Evolutionary conservation across 2,888 invertebrate species (phyloP).

Genomic region (Cenopis cana): DNA sequence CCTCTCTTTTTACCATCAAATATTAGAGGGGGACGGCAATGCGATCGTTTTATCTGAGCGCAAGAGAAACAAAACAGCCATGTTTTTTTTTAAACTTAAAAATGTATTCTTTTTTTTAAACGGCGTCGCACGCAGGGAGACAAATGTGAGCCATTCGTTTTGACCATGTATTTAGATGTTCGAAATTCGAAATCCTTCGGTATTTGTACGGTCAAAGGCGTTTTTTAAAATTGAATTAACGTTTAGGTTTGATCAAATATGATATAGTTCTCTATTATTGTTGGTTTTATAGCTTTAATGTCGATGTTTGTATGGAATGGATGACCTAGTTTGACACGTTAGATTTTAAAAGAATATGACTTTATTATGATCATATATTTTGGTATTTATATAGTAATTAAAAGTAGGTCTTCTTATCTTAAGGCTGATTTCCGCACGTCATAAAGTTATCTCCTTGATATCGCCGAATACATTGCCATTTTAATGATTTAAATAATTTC

Average conservation of each 20-base stretch:
- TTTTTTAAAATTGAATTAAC: slow-evolving; percentile 39
- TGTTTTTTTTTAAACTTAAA: slow-evolving; percentile 59
- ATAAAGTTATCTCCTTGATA: no score
- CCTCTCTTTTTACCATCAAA: slow-evolving; percentile 49
- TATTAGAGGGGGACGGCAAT: slow-evolving; percentile 47
- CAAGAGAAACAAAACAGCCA: slow-evolving; percentile 67
- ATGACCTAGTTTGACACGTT: neutral
- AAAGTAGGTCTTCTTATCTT: no score
- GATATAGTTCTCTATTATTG: slow-evolving; percentile 23
- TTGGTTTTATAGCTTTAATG: slow-evolving; percentile 1
- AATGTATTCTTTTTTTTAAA: slow-evolving; percentile 62
- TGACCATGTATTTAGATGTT: slow-evolving; percentile 66
- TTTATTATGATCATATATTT: no score
- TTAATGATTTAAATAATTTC: no score
- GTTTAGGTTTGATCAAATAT: slow-evolving; percentile 23
- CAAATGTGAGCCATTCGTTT: slow-evolving; percentile 66
- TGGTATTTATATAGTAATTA: no score
- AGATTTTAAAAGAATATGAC: no score
- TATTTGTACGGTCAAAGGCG: slow-evolving; percentile 16
- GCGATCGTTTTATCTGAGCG: slow-evolving; percentile 52
- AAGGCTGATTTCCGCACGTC: no score
- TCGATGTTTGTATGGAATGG: neutral
- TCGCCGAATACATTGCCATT: no score
- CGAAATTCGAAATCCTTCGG: slow-evolving; percentile 47
- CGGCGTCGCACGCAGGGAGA: slow-evolving; percentile 69